Conservation (phyloP, 2,113 vertebrate genomes). For the Pseudorasbora parva region DNA sequence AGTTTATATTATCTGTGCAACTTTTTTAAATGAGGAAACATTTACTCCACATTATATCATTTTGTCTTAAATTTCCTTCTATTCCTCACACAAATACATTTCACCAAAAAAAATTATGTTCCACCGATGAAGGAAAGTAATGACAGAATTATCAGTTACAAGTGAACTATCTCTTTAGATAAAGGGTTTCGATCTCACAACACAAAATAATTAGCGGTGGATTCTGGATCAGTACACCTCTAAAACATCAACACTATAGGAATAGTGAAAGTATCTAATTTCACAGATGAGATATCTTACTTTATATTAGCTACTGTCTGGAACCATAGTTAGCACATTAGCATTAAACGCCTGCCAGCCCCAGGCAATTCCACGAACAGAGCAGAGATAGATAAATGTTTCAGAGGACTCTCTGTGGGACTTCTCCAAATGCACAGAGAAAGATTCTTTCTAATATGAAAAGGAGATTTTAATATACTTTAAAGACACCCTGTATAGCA, state of each 20-base stretch:
- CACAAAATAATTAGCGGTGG: not conserved
- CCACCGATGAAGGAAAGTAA: not conserved
- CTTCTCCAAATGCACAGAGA: constrained; percentile 46
- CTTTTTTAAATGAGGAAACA: too few relatives aligned
- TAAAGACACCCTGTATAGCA: constrained; percentile 56
- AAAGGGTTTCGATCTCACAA: not conserved
- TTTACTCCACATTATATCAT: too few relatives aligned
- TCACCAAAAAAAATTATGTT: not conserved
- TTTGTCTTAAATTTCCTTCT: not conserved
- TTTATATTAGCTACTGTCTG: constrained; percentile 53
- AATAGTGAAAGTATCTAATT: constrained; percentile 69
- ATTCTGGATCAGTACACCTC: not conserved
- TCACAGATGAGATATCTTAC: constrained; percentile 73
- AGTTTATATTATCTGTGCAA: too few relatives aligned
- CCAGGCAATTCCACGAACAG: constrained; percentile 62
- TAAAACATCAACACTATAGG: constrained; percentile 2
- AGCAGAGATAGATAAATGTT: constrained; percentile 60
- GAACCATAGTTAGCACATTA: constrained; percentile 70
- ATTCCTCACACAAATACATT: not conserved
- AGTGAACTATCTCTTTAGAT: not conserved
- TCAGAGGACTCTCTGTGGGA: constrained; percentile 56
- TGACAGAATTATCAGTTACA: not conserved
- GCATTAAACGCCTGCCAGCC: constrained; percentile 70
- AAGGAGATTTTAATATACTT: constrained; percentile 63
- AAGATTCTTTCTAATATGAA: constrained; percentile 54